Conservation (phyloP, 2,888 invertebrate species). For the Yponomeuta evonymella region DNA sequence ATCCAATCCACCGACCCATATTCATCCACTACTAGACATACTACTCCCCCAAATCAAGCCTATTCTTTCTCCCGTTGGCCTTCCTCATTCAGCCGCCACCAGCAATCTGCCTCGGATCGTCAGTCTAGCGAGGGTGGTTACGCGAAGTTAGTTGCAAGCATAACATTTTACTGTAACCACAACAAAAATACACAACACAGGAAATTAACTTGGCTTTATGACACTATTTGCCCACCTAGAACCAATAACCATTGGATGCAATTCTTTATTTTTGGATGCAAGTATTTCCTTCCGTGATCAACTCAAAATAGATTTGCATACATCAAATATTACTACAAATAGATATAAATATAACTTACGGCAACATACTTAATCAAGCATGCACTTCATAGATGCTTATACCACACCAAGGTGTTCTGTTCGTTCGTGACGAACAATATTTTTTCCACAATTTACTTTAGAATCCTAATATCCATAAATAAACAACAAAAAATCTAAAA, state of each 20-base stretch:
- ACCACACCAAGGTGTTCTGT: neutral
- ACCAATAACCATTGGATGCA: neutral
- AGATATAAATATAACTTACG: neutral
- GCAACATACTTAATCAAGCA: neutral
- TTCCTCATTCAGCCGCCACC: too few relatives aligned
- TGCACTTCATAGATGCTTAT: neutral
- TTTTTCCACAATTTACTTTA: neutral
- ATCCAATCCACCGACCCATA: too few relatives aligned
- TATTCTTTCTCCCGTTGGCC: too few relatives aligned
- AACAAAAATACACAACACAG: too few relatives aligned
- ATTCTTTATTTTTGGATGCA: neutral
- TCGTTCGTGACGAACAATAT: neutral
- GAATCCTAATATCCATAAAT: neutral
- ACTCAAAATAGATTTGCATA: neutral
- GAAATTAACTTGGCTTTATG: neutral
- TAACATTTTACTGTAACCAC: too few relatives aligned
- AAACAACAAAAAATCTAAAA: slow-evolving; percentile 2
- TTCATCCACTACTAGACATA: too few relatives aligned
- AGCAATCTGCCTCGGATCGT: too few relatives aligned
- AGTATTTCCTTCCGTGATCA: neutral
- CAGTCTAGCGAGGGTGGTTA: too few relatives aligned
- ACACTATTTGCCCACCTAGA: neutral
- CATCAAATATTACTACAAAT: neutral
- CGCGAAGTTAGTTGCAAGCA: too few relatives aligned
- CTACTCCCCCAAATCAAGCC: too few relatives aligned